Percentiles rank a stretch among this genome's conserved stretches.
Conservation (phyloP, 2,888 invertebrate species). For the Boloria euphrosyne region DNA sequence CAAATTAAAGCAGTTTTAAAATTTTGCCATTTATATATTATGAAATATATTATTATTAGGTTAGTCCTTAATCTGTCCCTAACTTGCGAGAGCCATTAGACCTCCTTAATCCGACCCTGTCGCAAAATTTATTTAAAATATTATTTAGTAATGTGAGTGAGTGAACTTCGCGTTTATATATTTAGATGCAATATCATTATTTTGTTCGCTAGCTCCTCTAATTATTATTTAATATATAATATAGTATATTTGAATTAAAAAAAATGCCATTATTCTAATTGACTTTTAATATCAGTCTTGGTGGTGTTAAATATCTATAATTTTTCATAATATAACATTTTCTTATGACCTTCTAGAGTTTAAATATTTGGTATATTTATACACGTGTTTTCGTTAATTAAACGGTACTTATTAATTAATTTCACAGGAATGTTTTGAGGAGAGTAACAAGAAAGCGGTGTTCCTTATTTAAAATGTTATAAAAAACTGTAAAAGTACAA, state of each 20-base stretch:
- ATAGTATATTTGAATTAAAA: constrained; percentile 12
- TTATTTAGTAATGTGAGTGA: too few relatives aligned
- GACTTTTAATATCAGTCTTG: constrained; percentile 65
- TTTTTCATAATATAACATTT: constrained; percentile 6
- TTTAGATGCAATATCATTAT: not conserved
- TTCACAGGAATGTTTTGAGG: constrained; percentile 32
- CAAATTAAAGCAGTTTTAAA: too few relatives aligned
- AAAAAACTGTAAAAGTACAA: not conserved
- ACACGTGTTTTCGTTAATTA: not conserved
- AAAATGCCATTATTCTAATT: constrained; percentile 48
- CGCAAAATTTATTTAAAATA: too few relatives aligned
- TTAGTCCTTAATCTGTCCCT: too few relatives aligned
- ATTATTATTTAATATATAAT: constrained; percentile 15
- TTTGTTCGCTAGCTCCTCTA: constrained; percentile 9
- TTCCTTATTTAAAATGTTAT: not conserved
- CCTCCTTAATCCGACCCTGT: too few relatives aligned
- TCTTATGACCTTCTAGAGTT: not conserved
- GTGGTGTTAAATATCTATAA: constrained; percentile 34
- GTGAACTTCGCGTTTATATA: too few relatives aligned
- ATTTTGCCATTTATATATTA: too few relatives aligned
- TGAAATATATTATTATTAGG: too few relatives aligned
- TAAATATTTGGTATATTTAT: constrained; percentile 20
- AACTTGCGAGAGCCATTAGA: too few relatives aligned
- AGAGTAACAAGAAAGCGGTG: not conserved
- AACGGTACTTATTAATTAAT: constrained; percentile 18